Evolutionary conservation across 2,797 vertebrate species (phyloP).

Genomic region (Anguilla marmorata): DNA sequence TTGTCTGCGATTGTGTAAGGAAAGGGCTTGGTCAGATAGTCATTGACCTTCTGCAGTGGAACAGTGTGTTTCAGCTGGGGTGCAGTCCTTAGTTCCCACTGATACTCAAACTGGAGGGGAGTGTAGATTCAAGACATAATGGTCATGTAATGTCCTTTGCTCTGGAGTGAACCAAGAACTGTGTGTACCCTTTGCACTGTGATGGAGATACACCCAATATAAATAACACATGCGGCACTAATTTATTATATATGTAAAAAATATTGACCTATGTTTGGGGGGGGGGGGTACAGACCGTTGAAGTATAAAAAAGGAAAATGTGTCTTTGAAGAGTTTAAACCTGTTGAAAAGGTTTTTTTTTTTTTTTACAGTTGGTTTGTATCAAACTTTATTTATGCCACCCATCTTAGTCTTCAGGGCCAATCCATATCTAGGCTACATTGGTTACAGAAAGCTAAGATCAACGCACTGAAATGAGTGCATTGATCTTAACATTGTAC

Average conservation of each 20-base stretch:
- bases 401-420: background rate
- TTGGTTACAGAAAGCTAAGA: background rate
- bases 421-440: background rate
- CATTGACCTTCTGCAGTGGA: background rate
- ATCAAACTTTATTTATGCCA: background rate
- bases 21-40: background rate
- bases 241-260: background rate
- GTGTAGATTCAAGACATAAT: background rate
- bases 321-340: background rate
- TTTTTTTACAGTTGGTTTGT: too few relatives aligned
- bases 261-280: background rate
- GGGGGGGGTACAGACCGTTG: background rate
- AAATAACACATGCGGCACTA: background rate
- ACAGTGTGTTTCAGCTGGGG: background rate
- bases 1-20: background rate
- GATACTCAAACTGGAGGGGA: background rate
- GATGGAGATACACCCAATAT: background rate
- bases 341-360: background rate
- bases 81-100: background rate
- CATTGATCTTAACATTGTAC: background rate
- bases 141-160: background rate
- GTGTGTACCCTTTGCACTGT: background rate
- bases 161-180: background rate
- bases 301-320: background rate
- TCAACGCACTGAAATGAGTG: background rate